These are phyloP conservation scores for Austrofundulus limnaeus DNA, from an alignment of 2,113 vertebrate genomes.

Conservation along the genomic window DNA sequence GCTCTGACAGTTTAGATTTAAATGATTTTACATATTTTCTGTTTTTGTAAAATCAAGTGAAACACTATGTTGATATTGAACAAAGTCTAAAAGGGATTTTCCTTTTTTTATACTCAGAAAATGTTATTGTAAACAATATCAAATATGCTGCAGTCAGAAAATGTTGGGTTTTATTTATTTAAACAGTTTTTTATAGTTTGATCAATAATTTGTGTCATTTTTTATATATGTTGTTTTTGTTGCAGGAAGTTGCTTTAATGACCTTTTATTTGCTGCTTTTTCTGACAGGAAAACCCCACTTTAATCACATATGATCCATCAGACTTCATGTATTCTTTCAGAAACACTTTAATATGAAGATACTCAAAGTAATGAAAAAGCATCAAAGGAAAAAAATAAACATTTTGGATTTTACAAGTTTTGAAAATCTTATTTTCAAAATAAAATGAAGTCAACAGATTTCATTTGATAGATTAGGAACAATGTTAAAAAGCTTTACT, in stretches of 20 bases:
- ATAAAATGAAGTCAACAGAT: conserved; percentile 10
- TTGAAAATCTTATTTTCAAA: conserved; percentile 15
- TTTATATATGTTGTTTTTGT: neutral
- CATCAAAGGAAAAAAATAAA: no score
- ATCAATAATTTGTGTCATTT: neutral
- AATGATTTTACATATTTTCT: neutral
- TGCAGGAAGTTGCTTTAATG: neutral
- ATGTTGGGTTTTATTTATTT: neutral
- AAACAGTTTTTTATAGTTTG: conserved; percentile 1
- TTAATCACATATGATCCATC: conserved; percentile 4
- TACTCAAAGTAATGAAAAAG: no score
- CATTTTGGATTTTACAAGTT: no score
- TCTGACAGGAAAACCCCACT: neutral
- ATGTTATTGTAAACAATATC: no score
- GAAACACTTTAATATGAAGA: no score
- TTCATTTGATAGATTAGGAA: no score
- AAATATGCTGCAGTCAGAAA: neutral
- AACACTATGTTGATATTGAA: conserved; percentile 1
- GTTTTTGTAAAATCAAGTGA: conserved; percentile 3
- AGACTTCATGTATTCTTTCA: no score
- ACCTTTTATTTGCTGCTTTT: conserved; percentile 3
- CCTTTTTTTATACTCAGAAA: no score
- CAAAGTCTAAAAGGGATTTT: conserved; percentile 21
- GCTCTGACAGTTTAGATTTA: neutral
- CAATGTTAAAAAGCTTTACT: no score